Base-by-base conservation (phyloP, 2,888 invertebrate genomes). In the Agapostemon virescens region DNA sequence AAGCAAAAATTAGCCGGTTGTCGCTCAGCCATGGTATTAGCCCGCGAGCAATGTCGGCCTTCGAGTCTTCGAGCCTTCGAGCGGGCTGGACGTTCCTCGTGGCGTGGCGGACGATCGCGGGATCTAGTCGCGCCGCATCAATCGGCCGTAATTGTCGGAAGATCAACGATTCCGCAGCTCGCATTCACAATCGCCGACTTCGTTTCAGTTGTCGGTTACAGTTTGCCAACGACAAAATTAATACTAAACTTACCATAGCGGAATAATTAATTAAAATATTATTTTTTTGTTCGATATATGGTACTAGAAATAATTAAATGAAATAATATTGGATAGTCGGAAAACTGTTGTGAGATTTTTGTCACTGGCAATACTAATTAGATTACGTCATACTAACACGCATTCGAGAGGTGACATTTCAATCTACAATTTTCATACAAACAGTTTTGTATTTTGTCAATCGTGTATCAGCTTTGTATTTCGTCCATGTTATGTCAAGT, bases 1-100 rank as follows among this genome's bases (percentile, higher is more conserved):
- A 58, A 78, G 86, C 86, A 88, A 88, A 88, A 88, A 88, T 88
- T 88, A 88, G 84, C 74, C 79, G 81, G 79, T 83, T 88, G 87
- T 87, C 86, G 80, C 80, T 86, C 87, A 81, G 74, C 63, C 84
- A 70, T 85, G 77, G 79, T 84, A 85, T 87, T 87, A 87, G 78
- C 83, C 81, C 76, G 80, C 74, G 81, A 82, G 73, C 52, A 38
- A 75, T 71, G 38, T 33, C 78, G 84, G 63, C 81, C 84, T 81
- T 86, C 83, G 75, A 76, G 63, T 77, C 83, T 79, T 86, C 83
- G 76, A 74, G 61, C 81, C 84, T 81, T 86, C 82, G 75, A 72
- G 42, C 67, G 69, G 4, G 45, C 68, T 75, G 72, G 69, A 68
- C 79, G 69, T 77, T 81, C 76, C 61, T 68, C 77, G 23, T 23